Evolutionary conservation across 2,888 invertebrate genomes (phyloP).

Genomic region (Pomacea canaliculata): DNA sequence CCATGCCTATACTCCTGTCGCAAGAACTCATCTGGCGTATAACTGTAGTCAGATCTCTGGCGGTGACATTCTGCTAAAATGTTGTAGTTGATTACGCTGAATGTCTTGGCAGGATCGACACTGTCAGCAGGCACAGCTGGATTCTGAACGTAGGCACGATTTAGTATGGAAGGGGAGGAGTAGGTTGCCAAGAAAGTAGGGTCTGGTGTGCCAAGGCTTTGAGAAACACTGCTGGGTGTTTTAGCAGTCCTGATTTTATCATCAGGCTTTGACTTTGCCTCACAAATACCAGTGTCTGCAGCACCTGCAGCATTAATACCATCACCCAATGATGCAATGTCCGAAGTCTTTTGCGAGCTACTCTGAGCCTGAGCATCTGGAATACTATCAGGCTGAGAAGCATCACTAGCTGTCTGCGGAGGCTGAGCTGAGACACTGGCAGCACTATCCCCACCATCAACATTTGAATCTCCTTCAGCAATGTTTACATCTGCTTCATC

Average conservation of each 20-base stretch:
- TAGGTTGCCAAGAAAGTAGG: slow-evolving; percentile 9
- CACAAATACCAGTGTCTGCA: not conserved
- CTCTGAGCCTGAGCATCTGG: too few relatives aligned
- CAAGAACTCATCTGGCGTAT: slow-evolving; percentile 51
- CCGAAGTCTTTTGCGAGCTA: too few relatives aligned
- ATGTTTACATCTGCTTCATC: slow-evolving; percentile 9
- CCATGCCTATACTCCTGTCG: slow-evolving; percentile 54
- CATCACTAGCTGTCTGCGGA: not conserved
- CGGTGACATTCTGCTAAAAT: slow-evolving; percentile 66
- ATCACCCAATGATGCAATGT: not conserved
- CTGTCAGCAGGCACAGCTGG: slow-evolving; percentile 22
- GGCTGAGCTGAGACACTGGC: not conserved
- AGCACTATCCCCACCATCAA: not conserved
- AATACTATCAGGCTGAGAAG: too few relatives aligned
- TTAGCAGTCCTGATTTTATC: not conserved
- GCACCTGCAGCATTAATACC: not conserved
- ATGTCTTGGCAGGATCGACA: slow-evolving; percentile 47
- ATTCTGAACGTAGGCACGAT: slow-evolving; percentile 31
- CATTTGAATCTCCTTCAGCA: not conserved
- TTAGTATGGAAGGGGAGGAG: slow-evolving; percentile 27
- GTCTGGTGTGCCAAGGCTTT: slow-evolving; percentile 7
- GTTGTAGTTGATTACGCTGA: slow-evolving; percentile 66
- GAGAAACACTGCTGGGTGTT: slow-evolving; percentile 1
- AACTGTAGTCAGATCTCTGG: slow-evolving; percentile 52
- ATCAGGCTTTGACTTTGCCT: not conserved